phyloP scores from a whole-genome alignment of 2,797 vertebrate genomes.

The Amblyraja radiata region DNA sequence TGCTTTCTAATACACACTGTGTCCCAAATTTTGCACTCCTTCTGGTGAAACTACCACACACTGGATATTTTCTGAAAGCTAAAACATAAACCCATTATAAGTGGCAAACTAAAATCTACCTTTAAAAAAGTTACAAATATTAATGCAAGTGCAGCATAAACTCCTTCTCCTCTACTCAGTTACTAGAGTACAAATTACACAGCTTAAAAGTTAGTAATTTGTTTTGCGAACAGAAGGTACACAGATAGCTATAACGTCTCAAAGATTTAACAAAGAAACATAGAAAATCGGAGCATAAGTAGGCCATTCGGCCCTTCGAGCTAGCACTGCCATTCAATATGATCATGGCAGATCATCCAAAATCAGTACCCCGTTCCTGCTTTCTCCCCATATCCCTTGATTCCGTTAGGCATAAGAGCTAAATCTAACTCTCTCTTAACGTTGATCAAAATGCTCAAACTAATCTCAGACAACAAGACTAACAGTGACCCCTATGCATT shows the following conservation, averaged over 20 bases:
- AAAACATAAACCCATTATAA: not conserved
- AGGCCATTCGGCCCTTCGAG: too few species aligned
- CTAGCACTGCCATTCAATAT: too few species aligned
- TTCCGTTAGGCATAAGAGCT: too few species aligned
- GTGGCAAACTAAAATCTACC: not conserved
- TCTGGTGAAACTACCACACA: not conserved
- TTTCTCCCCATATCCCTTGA: too few species aligned
- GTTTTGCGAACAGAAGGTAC: not conserved
- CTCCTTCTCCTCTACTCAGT: not conserved
- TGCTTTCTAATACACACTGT: not conserved
- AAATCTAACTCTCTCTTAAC: too few species aligned
- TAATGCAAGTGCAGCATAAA: too few species aligned
- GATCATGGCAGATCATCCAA: too few species aligned
- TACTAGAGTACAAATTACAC: not conserved
- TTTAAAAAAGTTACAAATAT: too few species aligned
- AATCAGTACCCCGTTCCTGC: too few species aligned
- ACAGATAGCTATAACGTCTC: not conserved
- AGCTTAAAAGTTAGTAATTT: not conserved
- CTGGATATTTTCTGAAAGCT: not conserved
- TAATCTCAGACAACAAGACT: not conserved
- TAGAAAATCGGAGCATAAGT: too few species aligned
- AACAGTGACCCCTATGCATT: not conserved
- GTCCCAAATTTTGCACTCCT: not conserved
- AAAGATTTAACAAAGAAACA: not conserved
- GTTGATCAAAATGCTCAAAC: not conserved